Evolutionary conservation across 2,888 invertebrate genomes (phyloP).

Genomic region (Crematogaster levior): DNA sequence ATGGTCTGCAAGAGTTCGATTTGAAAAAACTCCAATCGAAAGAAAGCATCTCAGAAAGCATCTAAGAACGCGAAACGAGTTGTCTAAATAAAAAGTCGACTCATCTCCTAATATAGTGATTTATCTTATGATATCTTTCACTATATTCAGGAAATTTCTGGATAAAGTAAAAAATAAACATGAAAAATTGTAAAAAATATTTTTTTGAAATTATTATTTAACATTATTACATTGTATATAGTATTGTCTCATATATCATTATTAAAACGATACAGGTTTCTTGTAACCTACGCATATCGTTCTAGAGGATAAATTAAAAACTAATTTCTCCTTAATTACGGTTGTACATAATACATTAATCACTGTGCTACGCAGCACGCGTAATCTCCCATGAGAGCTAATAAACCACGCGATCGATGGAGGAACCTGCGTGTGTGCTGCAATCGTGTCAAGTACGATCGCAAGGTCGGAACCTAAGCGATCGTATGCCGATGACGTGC

Average conservation of each 20-base stretch:
- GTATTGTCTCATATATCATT: neutral
- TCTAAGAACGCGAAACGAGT: conserved; percentile 8
- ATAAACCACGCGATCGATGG: conserved; percentile 48
- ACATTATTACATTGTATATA: neutral
- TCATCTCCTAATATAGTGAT: neutral
- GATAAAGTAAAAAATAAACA: no score
- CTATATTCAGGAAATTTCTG: neutral
- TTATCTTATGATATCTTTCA: neutral
- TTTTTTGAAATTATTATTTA: neutral
- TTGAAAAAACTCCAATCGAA: neutral
- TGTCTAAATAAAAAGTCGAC: conserved; percentile 11
- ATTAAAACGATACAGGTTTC: neutral
- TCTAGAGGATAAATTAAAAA: neutral
- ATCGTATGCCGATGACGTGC: conserved; percentile 43
- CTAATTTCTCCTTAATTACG: conserved; percentile 16
- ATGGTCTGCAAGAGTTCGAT: neutral
- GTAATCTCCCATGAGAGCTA: conserved; percentile 9
- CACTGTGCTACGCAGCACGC: neutral
- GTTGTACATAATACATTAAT: conserved; percentile 1
- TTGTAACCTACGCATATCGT: neutral
- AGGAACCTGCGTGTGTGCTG: conserved; percentile 12
- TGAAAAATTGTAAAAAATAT: no score
- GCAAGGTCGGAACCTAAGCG: conserved; percentile 45
- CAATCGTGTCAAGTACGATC: conserved; percentile 46
- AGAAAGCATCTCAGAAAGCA: conserved; percentile 1